phyloP scores from a whole-genome alignment of 2,888 invertebrate species.

The Toxonevra muliebris region DNA sequence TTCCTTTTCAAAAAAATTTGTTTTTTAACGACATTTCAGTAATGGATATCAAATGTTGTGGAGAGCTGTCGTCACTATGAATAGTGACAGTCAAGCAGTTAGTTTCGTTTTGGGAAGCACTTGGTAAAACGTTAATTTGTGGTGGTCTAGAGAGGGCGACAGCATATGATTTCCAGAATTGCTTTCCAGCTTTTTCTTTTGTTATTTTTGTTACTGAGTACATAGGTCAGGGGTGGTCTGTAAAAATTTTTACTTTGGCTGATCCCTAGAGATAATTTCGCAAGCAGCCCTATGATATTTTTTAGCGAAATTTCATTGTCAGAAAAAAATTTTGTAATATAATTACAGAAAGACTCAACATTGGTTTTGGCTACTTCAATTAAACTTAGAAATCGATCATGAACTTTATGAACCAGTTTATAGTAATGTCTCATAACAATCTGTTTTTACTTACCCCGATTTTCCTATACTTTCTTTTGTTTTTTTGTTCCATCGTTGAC shows the following conservation, averaged over 20 bases:
- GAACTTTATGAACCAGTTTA: too few species aligned
- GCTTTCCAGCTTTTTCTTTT: conserved; percentile 39
- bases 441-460: too few species aligned
- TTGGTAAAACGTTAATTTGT: conserved; percentile 10
- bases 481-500: too few species aligned
- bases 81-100: conserved; percentile 24
- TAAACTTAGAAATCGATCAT: too few species aligned
- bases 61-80: conserved; percentile 37
- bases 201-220: conserved; percentile 36
- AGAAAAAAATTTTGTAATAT: too few species aligned
- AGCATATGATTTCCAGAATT: conserved; percentile 27
- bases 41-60: conserved; percentile 33
- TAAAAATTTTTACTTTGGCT: conserved; percentile 30
- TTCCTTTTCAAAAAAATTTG: conserved; percentile 31
- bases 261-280: conserved; percentile 34
- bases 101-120: background rate
- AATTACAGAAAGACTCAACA: too few species aligned
- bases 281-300: too few species aligned
- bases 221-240: conserved; percentile 34
- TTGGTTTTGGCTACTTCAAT: too few species aligned
- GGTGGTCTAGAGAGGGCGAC: conserved; percentile 33
- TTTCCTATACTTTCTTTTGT: too few species aligned
- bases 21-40: conserved; percentile 37
- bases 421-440: too few species aligned
- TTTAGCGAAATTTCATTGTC: too few species aligned